These are phyloP conservation scores for Mycetomoellerius zeteki DNA, from an alignment of 1,140 invertebrate genomes.

Conservation along the genomic window DNA sequence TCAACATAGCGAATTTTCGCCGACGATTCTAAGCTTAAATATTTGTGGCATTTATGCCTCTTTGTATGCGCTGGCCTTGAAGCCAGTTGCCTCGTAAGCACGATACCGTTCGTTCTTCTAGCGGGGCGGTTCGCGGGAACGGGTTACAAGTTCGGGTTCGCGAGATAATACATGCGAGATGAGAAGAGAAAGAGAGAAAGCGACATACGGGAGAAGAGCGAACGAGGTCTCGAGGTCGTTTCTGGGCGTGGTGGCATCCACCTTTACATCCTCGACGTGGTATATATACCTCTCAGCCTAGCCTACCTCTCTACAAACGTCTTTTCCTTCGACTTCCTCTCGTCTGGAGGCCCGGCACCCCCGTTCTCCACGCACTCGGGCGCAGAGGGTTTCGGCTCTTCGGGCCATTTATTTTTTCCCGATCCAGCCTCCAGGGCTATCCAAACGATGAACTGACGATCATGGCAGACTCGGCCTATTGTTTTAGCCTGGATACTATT, in stretches of 20 bases:
- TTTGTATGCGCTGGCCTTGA: conserved; percentile 6
- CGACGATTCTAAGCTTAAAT: background rate
- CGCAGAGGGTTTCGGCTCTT: conserved; percentile 75
- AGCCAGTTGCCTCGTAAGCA: conserved; percentile 51
- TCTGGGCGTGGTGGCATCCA: conserved; percentile 82
- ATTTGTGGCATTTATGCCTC: background rate
- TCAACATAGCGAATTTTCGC: conserved; percentile 6
- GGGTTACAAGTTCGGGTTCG: conserved; percentile 59
- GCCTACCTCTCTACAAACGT: conserved; percentile 66
- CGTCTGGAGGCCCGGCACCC: conserved; percentile 65
- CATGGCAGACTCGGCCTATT: conserved; percentile 77
- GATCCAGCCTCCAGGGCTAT: conserved; percentile 78
- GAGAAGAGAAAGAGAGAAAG: conserved; percentile 59
- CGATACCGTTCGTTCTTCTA: conserved; percentile 39
- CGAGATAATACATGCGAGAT: conserved; percentile 63
- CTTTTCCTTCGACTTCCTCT: conserved; percentile 72
- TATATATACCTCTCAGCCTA: conserved; percentile 58
- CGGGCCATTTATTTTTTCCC: conserved; percentile 81
- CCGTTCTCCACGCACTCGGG: conserved; percentile 48
- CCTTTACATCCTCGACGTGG: conserved; percentile 74
- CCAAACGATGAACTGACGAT: conserved; percentile 78
- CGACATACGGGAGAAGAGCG: conserved; percentile 57
- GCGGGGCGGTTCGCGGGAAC: conserved; percentile 21
- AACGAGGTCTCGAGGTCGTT: conserved; percentile 81
- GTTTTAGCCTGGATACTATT: conserved; percentile 79